Base-by-base conservation (phyloP, 2,113 vertebrate species). In the Mirza zaza region DNA sequence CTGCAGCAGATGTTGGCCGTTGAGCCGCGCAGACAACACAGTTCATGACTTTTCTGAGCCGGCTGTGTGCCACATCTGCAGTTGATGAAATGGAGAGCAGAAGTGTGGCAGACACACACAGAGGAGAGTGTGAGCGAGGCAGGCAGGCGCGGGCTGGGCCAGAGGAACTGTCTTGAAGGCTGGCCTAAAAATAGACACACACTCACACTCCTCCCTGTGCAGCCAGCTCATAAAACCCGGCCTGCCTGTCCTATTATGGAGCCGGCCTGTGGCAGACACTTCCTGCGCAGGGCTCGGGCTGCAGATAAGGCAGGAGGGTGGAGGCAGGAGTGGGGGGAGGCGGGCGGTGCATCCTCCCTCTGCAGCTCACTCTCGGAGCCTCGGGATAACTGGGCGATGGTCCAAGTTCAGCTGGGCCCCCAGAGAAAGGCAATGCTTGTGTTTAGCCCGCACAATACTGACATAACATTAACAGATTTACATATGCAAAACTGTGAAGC, bases 391-490 rank as follows among this genome's bases (percentile, higher is more conserved):
- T 92, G 98, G 99, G 98, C 98, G 97, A 96, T 93, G 97, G 98
- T 99, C 99, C 99, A 99, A 99, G 98, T 99, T 99, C 98, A 98
- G 98, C 98, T 98, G 98, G 98, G 97, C 98, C 98, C 99, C 99
- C 98, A 97, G 98, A 99, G 99, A 99, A 98, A 98, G 98, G 98
- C 98, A 99, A 87, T 96, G 98, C 98, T 98, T 98, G 98, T 99
- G 98, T 99, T 98, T 98, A 98, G 98, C 98, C 98, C 97, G 98
- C 98, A 98, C 98, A 98, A 98, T 98, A 98, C 98, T 99, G 99
- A 99, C 99, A 99, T 98, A 98, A 99, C 99, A 99, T 99, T 99
- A 99, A 99, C 98, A 98, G 98, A 99, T 99, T 99, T 99, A 99
- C 99, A 98, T 99, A 99, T 98, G 98, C 98, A 98, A 99, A 99